Conservation (phyloP, 2,113 vertebrate species). For the Zapornia atra region DNA sequence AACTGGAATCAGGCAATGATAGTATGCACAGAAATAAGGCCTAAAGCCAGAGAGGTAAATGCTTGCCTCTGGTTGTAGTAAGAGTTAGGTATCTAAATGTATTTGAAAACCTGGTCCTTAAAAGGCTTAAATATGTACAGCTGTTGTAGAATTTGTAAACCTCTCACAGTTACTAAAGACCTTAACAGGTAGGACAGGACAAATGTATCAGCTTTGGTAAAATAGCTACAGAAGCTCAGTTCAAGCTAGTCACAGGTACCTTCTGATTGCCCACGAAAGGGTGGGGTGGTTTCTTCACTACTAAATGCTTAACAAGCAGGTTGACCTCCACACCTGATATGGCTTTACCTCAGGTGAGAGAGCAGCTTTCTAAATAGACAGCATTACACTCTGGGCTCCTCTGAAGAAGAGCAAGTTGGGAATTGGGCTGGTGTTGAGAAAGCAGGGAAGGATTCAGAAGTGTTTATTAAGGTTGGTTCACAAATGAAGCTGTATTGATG, state of each 20-base stretch:
- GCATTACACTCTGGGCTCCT: not conserved
- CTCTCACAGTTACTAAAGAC: not conserved
- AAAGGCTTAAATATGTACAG: not conserved
- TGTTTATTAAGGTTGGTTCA: not conserved
- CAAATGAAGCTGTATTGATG: not conserved
- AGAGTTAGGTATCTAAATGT: not conserved
- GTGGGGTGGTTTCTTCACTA: not conserved
- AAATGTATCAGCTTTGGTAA: not conserved
- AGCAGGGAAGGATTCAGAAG: not conserved
- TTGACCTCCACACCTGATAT: rapidly evolving
- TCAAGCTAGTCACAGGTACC: not conserved
- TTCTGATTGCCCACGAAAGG: not conserved
- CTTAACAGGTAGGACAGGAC: not conserved
- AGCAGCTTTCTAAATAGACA: rapidly evolving
- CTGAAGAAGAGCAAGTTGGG: not conserved
- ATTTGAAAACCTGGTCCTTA: not conserved
- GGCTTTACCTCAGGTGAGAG: not conserved
- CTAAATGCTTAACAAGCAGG: not conserved
- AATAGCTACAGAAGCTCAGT: not conserved
- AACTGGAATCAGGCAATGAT: not conserved
- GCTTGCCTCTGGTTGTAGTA: not conserved
- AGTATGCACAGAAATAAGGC: not conserved
- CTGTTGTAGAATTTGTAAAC: not conserved
- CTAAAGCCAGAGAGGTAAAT: not conserved
- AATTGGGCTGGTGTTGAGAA: rapidly evolving